Base-by-base conservation (phyloP, 2,888 invertebrate genomes). In the Drosophila leonis region DNA sequence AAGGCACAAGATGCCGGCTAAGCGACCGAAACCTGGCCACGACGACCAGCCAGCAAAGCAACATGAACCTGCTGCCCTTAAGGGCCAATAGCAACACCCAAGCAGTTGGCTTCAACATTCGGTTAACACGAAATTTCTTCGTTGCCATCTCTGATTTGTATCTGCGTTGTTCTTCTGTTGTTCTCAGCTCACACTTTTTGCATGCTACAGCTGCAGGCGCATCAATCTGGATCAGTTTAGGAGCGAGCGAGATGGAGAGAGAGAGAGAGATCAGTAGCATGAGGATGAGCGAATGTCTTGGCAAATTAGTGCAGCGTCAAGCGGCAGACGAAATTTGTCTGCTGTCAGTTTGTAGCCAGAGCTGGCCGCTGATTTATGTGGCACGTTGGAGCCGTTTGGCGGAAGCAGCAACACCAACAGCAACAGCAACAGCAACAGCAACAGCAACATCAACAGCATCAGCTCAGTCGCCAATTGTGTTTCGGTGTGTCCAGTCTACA, bases 271-370 rank as follows among this genome's bases (percentile, higher is more conserved):
- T 90, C 88, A 81, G 49, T 72, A 75, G 78, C 78, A 81, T 74
- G 85, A 74, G 79, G 73, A 64, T 82, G 79, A 82, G 89, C 89
- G 90, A 84, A 90, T 83, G 87, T 87, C 90, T 83, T 80, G 88
- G 89, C 90, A 85, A 85, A 85, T 85, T 85, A 85, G 90, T 88
- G 90, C 84, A 85, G 78, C 90, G 84, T 74, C 88, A 82, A 84
- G 85, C 85, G 85, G 85, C 82, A 72, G 65, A 67, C 72, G 65
- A 89, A 85, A 85, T 85, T 85, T 85, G 84, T 85, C 90, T 89
- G 84, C 90, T 85, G 84, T 85, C 84, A 85, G 84, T 78, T 84
- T 90, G 87, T 80, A 70, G 87, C 75, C 87, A 48, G 83, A 73
- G 84, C 87, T 79, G 73, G 48, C 69, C 81, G 63, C 83, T 85